Evolutionary conservation across 1,140 invertebrate genomes (phyloP).

Genomic region (Laupala kohalensis): DNA sequence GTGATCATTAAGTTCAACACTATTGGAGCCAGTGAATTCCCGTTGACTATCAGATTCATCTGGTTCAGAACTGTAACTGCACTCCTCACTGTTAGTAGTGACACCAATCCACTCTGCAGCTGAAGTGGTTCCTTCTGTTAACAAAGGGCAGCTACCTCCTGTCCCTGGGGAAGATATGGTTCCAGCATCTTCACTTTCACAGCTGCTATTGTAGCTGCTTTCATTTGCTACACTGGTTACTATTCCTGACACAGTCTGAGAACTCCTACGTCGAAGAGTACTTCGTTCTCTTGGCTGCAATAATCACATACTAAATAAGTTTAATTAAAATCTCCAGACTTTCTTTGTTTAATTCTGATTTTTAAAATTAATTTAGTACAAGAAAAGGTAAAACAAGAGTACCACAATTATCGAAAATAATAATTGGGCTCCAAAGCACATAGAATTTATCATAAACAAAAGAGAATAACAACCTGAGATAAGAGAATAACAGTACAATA

Average conservation of each 20-base stretch:
- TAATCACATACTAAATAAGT: neutral
- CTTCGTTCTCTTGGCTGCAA: constrained; percentile 12
- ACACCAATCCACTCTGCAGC: constrained; percentile 65
- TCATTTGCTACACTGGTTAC: constrained; percentile 7
- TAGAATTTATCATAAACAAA: too few species aligned
- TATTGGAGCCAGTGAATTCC: constrained; percentile 16
- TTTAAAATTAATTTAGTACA: too few species aligned
- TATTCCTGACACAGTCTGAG: constrained; percentile 10
- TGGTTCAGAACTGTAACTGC: constrained; percentile 65
- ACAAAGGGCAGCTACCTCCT: constrained; percentile 28
- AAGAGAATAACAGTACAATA: too few species aligned
- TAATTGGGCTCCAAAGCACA: too few species aligned
- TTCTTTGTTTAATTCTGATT: too few species aligned
- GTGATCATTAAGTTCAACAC: constrained; percentile 36
- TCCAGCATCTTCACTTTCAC: constrained; percentile 44
- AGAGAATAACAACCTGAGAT: too few species aligned
- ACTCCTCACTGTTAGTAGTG: constrained; percentile 75
- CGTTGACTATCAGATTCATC: constrained; percentile 42
- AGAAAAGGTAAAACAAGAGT: too few species aligned
- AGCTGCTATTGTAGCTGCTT: constrained; percentile 23
- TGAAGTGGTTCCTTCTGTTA: constrained; percentile 45
- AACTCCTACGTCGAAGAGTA: constrained; percentile 17
- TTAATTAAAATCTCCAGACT: too few species aligned
- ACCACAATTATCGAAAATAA: too few species aligned
- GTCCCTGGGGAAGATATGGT: constrained; percentile 23